A percentile compares a stretch with the other conserved stretches of the same genome.
Evolutionary conservation across 1,140 invertebrate species (phyloP).

Genomic region (Bilobella aurantiaca): DNA sequence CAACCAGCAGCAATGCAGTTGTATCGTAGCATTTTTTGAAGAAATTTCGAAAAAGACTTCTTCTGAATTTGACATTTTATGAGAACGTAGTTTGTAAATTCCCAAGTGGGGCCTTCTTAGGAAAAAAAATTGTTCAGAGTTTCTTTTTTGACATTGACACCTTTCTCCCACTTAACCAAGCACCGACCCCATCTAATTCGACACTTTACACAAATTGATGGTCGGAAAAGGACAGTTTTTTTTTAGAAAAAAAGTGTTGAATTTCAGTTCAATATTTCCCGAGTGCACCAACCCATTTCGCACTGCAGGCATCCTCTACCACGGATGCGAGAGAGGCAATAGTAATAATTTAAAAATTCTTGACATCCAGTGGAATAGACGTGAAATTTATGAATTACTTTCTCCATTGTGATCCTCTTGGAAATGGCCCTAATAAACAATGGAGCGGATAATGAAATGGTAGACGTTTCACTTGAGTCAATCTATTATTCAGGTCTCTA

Average conservation of each 20-base stretch:
- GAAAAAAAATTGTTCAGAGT: slow-evolving; percentile 33
- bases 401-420: background rate
- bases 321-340: no score
- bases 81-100: slow-evolving; percentile 18
- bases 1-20: no score
- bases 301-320: no score
- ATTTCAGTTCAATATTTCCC: background rate
- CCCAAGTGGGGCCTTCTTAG: background rate
- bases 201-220: background rate
- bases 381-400: no score
- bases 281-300: no score
- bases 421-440: background rate
- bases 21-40: no score
- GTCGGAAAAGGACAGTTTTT: background rate
- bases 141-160: slow-evolving; percentile 7
- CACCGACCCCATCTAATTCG: background rate
- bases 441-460: background rate
- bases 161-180: background rate
- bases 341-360: no score
- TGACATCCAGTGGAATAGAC: no score
- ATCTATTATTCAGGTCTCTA: background rate
- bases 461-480: background rate
- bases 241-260: background rate
- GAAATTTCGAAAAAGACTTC: slow-evolving; percentile 20
- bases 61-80: slow-evolving; percentile 34